Evolutionary conservation across 2,797 vertebrate species (phyloP), one percentile per base, ranked within the genome.

Genomic region (Cyclopterus lumpus): DNA sequence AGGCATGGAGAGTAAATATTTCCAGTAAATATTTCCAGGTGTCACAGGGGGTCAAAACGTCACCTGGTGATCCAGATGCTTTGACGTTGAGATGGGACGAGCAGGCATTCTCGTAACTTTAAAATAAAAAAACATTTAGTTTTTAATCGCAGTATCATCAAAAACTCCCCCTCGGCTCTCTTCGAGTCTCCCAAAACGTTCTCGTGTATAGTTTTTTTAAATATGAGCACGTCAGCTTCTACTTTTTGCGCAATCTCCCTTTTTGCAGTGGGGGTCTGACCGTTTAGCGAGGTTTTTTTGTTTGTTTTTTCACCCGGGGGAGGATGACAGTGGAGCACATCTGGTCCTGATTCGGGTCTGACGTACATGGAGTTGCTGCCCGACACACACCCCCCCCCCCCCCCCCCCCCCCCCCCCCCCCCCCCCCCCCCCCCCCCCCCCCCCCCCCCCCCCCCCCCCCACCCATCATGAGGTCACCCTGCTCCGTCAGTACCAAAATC

Each of bases 271-370:
- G 76, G 72, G 51, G 78, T 87, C 80, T 71, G 46, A 63, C 18
- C n/a, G 20, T 64, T 85, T 53, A 59, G 67, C 6, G 12, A 65
- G 53, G n/a, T 22, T 42, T n/a, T 28, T 61, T 59, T 44, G 10
- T 22, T 26, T n/a, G n/a, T n/a, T n/a, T n/a, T n/a, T n/a, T n/a
- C n/a, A n/a, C 62, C 40, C 9, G 14, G 59, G 70, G 64, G 78
- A 81, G 55, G 61, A 76, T 82, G 83, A 80, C 71, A 48, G 32
- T 34, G 73, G 61, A 71, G 73, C 72, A 86, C 94, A 94, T 95
- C 92, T 95, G 95, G 79, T 89, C 87, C 75, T 86, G 67, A 78
- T 92, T 94, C 90, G 61, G 9, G 28, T 26, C 42, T 93, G 91
- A 94, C 72, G 88, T 83, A 93, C 89, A 76, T 24, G n/a, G 72